Conservation (phyloP, 2,797 vertebrate species). For the Graptemys geographica region DNA sequence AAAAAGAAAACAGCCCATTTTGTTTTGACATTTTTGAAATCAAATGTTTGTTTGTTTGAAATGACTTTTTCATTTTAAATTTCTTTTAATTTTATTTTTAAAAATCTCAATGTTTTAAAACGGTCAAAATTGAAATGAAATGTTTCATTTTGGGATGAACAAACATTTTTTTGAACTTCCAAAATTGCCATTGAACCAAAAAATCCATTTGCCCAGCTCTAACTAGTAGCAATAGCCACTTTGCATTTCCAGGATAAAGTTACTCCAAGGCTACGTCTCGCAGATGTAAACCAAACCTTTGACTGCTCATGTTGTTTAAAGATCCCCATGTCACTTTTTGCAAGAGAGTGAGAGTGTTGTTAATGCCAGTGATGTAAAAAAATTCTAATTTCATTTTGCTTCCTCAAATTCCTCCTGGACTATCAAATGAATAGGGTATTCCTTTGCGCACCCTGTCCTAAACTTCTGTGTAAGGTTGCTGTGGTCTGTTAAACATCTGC, state of each 20-base stretch:
- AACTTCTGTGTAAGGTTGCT: neutral
- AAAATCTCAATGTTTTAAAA: neutral
- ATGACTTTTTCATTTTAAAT: neutral
- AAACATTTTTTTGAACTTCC: neutral
- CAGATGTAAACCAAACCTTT: neutral
- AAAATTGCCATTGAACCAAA: neutral
- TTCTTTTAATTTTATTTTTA: neutral
- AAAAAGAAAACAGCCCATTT: neutral
- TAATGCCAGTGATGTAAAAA: neutral
- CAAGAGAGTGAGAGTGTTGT: neutral
- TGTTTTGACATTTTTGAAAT: neutral
- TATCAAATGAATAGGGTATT: neutral
- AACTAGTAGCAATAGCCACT: neutral
- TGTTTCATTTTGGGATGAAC: too few species aligned
- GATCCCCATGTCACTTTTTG: neutral
- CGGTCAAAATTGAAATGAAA: neutral
- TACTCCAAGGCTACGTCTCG: neutral
- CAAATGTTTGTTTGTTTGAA: neutral
- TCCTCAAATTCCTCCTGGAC: neutral
- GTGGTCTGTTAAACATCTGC: neutral
- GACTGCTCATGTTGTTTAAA: neutral
- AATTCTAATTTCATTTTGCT: neutral
- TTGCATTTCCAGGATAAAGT: neutral
- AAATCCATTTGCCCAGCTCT: neutral
- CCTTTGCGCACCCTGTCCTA: neutral